Evolutionary conservation across 2,113 vertebrate genomes (phyloP).

Genomic region (Myanophis thanlyinensis): DNA sequence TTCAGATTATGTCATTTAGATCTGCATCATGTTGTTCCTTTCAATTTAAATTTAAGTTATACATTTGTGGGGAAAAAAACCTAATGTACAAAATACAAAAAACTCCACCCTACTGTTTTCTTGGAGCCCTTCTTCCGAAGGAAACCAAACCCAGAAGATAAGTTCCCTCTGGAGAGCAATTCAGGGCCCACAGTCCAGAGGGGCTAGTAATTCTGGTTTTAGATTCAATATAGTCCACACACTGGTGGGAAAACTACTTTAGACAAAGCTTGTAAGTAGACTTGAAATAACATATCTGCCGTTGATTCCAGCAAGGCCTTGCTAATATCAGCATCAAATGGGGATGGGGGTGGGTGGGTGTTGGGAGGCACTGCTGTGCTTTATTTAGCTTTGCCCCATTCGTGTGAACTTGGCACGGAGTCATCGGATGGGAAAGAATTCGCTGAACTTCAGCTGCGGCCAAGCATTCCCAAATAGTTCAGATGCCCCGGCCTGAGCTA

Average conservation of each 20-base stretch:
- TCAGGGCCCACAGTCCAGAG: neutral
- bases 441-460: neutral
- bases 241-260: neutral
- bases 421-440: neutral
- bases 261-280: neutral
- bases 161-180: neutral
- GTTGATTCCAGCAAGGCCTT: neutral
- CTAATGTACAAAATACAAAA: neutral
- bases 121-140: neutral
- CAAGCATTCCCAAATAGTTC: neutral
- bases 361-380: neutral
- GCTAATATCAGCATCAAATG: neutral
- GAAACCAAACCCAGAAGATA: neutral
- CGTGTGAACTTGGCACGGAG: neutral
- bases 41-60: neutral
- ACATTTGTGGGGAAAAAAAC: neutral
- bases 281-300: neutral
- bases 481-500: neutral
- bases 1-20: neutral
- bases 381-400: conserved; percentile 13
- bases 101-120: neutral
- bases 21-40: neutral
- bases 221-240: neutral
- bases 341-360: neutral
- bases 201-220: neutral